Conservation (phyloP, 2,888 invertebrate genomes). For the Parnassius mnemosyne region DNA sequence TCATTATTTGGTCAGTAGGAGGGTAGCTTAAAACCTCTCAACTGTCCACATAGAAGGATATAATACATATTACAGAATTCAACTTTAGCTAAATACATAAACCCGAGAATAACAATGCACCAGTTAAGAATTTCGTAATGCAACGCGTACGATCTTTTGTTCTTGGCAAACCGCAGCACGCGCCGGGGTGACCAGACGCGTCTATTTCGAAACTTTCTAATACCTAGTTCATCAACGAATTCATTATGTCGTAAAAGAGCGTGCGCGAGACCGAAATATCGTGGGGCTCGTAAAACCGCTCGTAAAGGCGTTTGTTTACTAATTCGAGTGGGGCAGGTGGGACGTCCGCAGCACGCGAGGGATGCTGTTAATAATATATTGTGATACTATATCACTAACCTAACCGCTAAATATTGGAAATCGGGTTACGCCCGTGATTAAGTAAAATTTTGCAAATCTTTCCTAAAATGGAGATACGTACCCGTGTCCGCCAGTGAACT, state of each 20-base stretch:
- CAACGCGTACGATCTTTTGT: background rate
- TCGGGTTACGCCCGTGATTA: background rate
- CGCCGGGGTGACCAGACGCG: conserved; percentile 64
- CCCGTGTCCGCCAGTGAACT: too few species aligned
- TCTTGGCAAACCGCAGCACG: conserved; percentile 15
- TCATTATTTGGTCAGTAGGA: too few species aligned
- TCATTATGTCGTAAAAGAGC: conserved; percentile 80
- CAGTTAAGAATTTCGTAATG: background rate
- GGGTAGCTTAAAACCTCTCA: too few species aligned
- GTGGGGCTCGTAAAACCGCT: conserved; percentile 77
- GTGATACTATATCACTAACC: conserved; percentile 26
- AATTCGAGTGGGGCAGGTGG: conserved; percentile 79
- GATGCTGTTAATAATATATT: conserved; percentile 66
- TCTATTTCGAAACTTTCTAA: conserved; percentile 79
- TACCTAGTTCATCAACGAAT: conserved; percentile 80
- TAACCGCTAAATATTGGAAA: conserved; percentile 9
- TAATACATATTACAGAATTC: too few species aligned
- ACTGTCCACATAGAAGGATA: too few species aligned
- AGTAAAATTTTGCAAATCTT: background rate
- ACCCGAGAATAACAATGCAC: too few species aligned
- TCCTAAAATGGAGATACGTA: too few species aligned
- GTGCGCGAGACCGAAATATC: conserved; percentile 79
- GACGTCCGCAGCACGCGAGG: conserved; percentile 57
- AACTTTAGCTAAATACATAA: too few species aligned
- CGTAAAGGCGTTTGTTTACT: conserved; percentile 81